These are phyloP conservation scores for Poecilia gillii DNA, from an alignment of 2,797 vertebrate species.

Conservation along the genomic window DNA sequence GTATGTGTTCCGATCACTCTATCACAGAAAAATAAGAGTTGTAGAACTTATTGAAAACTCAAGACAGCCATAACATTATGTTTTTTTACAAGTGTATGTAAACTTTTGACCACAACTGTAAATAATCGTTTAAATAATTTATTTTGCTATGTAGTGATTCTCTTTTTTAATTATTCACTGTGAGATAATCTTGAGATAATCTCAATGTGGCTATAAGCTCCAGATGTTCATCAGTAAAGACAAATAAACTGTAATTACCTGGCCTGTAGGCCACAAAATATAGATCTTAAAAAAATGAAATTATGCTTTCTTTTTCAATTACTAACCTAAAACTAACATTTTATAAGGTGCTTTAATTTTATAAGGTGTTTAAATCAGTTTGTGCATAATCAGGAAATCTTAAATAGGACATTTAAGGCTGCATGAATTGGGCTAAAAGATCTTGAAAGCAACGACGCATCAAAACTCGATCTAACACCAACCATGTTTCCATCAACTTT, in stretches of 20 bases:
- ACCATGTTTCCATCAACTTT: no score
- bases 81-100: no score
- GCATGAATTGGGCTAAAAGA: neutral
- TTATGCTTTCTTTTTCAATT: no score
- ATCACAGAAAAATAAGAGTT: no score
- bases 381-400: neutral
- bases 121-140: neutral
- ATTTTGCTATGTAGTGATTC: neutral
- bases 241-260: neutral
- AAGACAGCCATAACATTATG: no score
- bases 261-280: neutral
- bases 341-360: no score
- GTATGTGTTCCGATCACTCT: no score
- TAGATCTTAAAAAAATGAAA: no score
- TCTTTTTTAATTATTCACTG: slow-evolving; percentile 6
- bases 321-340: no score
- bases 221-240: neutral
- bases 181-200: slow-evolving; percentile 30
- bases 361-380: neutral
- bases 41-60: no score
- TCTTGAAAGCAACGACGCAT: neutral
- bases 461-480: neutral
- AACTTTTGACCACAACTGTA: no score
- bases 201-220: neutral
- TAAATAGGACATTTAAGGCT: neutral